phyloP scores from a whole-genome alignment of 2,888 invertebrate species.

The Panzeria rudis region DNA sequence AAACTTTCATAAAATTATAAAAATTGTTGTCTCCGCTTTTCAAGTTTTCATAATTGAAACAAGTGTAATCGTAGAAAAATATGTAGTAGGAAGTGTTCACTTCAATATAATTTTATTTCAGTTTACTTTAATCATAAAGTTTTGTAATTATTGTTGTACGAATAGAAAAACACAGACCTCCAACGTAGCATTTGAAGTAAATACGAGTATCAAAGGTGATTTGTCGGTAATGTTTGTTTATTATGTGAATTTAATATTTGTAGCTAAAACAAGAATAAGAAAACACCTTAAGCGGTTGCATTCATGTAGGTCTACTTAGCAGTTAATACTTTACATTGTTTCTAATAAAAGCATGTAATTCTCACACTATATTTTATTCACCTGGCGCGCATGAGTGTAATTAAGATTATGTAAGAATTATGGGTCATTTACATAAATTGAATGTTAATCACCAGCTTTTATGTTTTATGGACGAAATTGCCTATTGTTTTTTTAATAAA shows the following conservation, averaged over 20 bases:
- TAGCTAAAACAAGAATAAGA: neutral
- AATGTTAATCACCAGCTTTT: neutral
- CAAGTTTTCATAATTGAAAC: neutral
- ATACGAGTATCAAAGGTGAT: neutral
- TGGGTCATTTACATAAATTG: too few relatives aligned
- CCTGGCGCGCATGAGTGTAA: neutral
- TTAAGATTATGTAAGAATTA: neutral
- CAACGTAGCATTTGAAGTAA: conserved; percentile 8
- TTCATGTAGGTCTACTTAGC: neutral
- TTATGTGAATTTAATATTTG: conserved; percentile 4
- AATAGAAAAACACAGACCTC: conserved; percentile 9
- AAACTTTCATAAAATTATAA: neutral
- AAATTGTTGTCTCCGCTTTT: neutral
- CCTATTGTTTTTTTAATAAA: too few relatives aligned
- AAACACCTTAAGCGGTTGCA: neutral
- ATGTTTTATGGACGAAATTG: too few relatives aligned
- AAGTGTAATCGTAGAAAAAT: conserved; percentile 15
- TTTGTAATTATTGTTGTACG: conserved; percentile 21
- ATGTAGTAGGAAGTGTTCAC: neutral
- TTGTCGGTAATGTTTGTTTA: neutral
- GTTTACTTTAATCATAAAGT: conserved; percentile 2
- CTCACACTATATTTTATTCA: neutral
- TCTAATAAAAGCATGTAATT: neutral
- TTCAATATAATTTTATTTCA: neutral
- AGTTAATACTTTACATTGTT: neutral